Conservation (phyloP, 2,113 vertebrate species). For the Uropsilus gracilis region DNA sequence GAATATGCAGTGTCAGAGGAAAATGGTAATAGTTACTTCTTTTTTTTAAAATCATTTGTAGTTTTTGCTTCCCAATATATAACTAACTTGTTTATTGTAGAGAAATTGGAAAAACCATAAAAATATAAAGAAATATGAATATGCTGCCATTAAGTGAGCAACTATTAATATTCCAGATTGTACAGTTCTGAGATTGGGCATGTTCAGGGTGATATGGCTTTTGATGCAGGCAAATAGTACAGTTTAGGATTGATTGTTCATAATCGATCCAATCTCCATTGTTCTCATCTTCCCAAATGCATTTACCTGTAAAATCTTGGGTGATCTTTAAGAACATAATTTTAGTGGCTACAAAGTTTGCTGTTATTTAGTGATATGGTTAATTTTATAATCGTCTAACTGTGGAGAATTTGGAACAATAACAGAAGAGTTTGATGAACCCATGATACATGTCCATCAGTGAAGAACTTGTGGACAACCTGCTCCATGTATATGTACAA, state of each 20-base stretch:
- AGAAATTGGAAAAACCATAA: neutral
- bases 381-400: neutral
- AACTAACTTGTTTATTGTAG: neutral
- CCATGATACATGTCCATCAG: no score
- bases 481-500: rapidly evolving
- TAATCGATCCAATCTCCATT: no score
- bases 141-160: no score
- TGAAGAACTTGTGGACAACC: neutral
- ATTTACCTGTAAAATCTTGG: neutral
- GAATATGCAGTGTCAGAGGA: constrained; percentile 86
- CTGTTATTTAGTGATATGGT: neutral
- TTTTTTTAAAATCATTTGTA: neutral
- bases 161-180: neutral
- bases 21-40: constrained; percentile 84
- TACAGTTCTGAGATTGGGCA: no score
- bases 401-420: neutral
- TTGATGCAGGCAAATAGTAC: no score
- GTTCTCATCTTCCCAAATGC: no score
- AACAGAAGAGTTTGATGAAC: neutral
- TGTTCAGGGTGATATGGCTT: no score
- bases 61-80: neutral
- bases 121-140: neutral
- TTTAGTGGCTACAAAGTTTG: neutral
- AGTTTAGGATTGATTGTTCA: neutral
- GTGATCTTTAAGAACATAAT: neutral